Base-by-base conservation (phyloP, 1,140 invertebrate species). In the Drosophila pectinifera region DNA sequence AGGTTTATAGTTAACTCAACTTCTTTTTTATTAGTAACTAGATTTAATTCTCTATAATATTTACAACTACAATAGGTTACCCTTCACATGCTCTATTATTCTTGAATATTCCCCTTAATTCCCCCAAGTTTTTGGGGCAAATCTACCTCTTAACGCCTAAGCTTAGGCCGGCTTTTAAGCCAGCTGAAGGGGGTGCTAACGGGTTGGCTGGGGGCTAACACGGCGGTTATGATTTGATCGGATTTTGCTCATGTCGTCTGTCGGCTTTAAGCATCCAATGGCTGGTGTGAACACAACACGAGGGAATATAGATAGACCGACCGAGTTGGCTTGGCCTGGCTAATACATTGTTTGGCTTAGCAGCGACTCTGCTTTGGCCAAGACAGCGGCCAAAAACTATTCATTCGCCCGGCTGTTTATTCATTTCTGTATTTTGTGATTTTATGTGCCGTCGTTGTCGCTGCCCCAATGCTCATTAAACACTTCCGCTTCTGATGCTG, bases 181-280 rank as follows among this genome's bases (percentile, higher is more conserved):
- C 42, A 45, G 20, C 14, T 31, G 13, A 13, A 43, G 38, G 36
- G 36, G 18, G 28, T 8, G 28, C 28, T 7, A 31, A 31, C 28
- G 28, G 28, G 28, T 10, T 10, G 28, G 28, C 28, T 20, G 10
- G 8, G 41, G 18, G 26, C 56, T 8, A 24, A 46, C 38, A 18
- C 24, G 14, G 36, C 18, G 43, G 54, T 58, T 62, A 48, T 65
- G 57, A 69, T 53, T 72, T 72, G 74, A 86, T 73, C 82, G 83
- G 83, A 86, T 86, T 86, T 78, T 63, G 74, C 75, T 67, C 78
- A 88, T 86, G 83, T 86, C 64, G 61, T 58, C 65, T 86, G 82
- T 88, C 82, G 78, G 79, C 83, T 86, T 86, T 88, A 62, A 68
- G 69, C 74, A 85, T 76, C 79, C 72, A 54, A 64, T 88, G 39